Percentiles rank a stretch among this genome's conserved stretches.
phyloP scores from a whole-genome alignment of 2,888 invertebrate genomes.

The Eulithis prunata region DNA sequence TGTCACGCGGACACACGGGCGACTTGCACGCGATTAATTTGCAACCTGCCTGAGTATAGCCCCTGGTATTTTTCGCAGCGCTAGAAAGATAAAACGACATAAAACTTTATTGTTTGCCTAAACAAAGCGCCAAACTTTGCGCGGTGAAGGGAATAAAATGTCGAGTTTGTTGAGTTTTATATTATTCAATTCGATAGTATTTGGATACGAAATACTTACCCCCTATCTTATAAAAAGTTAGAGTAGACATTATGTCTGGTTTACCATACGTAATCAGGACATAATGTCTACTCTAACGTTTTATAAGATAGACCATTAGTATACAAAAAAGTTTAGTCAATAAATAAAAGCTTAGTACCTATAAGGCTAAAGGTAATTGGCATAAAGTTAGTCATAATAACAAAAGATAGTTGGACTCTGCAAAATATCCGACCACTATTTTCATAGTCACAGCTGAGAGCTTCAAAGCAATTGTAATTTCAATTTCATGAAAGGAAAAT shows the following conservation, averaged over 20 bases:
- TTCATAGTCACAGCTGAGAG: slow-evolving; percentile 25
- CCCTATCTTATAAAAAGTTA: too few species aligned
- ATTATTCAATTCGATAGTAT: background rate
- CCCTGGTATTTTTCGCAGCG: slow-evolving; percentile 20
- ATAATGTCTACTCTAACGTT: too few species aligned
- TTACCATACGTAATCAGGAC: too few species aligned
- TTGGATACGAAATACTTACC: background rate
- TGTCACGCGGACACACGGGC: slow-evolving; percentile 32
- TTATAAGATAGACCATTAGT: too few species aligned
- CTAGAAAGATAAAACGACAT: slow-evolving; percentile 21
- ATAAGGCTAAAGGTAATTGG: background rate
- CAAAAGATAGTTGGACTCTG: slow-evolving; percentile 4
- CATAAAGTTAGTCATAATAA: slow-evolving; percentile 10
- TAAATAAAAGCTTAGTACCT: background rate
- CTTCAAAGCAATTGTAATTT: slow-evolving; percentile 34
- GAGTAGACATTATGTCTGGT: too few species aligned
- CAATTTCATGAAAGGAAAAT: slow-evolving; percentile 36
- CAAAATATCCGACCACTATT: slow-evolving; percentile 21
- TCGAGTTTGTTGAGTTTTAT: background rate
- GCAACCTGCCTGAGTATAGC: slow-evolving; percentile 28
- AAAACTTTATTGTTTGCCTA: slow-evolving; percentile 6
- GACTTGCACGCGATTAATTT: slow-evolving; percentile 37
- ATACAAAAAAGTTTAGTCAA: background rate
- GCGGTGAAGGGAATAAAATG: background rate
- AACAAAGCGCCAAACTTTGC: slow-evolving; percentile 13